These are phyloP conservation scores for Ptilodon capucinus DNA, from an alignment of 2,888 invertebrate species.

Conservation along the genomic window DNA sequence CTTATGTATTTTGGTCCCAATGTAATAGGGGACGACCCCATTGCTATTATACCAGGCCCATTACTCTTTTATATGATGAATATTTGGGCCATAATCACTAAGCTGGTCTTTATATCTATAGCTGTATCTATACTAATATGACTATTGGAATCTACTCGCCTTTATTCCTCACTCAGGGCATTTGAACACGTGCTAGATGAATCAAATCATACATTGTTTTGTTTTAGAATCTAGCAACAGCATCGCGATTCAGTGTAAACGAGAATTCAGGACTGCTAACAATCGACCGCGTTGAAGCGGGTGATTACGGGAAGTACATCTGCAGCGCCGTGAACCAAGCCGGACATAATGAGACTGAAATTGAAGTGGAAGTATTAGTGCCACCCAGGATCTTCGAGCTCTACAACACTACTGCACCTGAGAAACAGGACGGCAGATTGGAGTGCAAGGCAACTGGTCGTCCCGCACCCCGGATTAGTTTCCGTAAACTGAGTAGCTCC, in stretches of 20 bases:
- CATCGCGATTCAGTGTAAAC: conserved; percentile 85
- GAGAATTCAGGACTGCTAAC: conserved; percentile 87
- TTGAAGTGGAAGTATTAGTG: conserved; percentile 87
- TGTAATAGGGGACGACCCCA: too few relatives aligned
- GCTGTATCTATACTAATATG: too few relatives aligned
- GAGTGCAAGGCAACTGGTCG: conserved; percentile 91
- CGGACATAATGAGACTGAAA: conserved; percentile 86
- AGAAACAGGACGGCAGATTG: conserved; percentile 84
- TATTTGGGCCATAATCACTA: too few relatives aligned
- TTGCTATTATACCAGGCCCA: too few relatives aligned
- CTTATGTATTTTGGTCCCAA: too few relatives aligned
- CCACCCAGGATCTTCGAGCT: conserved; percentile 92
- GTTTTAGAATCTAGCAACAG: conserved; percentile 85
- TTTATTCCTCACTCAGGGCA: too few relatives aligned
- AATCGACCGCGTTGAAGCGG: conserved; percentile 88
- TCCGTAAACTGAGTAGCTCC: conserved; percentile 87
- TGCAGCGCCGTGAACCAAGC: conserved; percentile 92
- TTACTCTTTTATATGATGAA: too few relatives aligned
- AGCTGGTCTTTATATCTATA: too few relatives aligned
- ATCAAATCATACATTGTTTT: not conserved
- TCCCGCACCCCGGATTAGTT: conserved; percentile 90
- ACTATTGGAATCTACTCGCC: too few relatives aligned
- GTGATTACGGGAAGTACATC: conserved; percentile 90
- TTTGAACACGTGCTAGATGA: conserved; percentile 4
- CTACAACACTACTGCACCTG: conserved; percentile 86